These are phyloP conservation scores for Colistium nudipinnis DNA, from an alignment of 2,113 vertebrate genomes.

Conservation along the genomic window DNA sequence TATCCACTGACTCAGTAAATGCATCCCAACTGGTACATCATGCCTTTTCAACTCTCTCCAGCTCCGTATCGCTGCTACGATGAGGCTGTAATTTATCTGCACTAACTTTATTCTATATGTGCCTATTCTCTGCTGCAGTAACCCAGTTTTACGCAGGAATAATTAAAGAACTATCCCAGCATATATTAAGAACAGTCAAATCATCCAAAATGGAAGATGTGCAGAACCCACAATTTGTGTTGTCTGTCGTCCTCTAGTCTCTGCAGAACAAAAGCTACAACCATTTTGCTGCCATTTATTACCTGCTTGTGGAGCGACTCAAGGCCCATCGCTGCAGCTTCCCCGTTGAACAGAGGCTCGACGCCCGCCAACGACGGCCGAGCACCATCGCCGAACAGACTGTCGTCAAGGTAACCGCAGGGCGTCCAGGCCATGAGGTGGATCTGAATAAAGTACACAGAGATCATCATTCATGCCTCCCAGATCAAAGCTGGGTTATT, in stretches of 20 bases:
- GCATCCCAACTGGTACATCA: not conserved
- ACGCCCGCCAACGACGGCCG: slow-evolving; percentile 92
- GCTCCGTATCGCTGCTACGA: not conserved
- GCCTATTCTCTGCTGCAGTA: slow-evolving; percentile 5
- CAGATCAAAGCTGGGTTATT: slow-evolving; percentile 73
- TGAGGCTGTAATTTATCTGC: slow-evolving; percentile 1
- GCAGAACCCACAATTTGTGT: not conserved
- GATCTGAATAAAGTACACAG: slow-evolving; percentile 39
- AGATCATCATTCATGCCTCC: slow-evolving; percentile 37
- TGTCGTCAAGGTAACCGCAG: slow-evolving; percentile 88
- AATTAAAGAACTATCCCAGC: slow-evolving; percentile 26
- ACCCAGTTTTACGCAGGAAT: slow-evolving; percentile 26
- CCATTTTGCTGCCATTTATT: slow-evolving; percentile 99
- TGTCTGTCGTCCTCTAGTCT: slow-evolving; percentile 83
- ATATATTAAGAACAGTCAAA: slow-evolving; percentile 13
- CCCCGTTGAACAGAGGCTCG: slow-evolving; percentile 93
- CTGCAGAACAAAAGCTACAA: slow-evolving; percentile 99
- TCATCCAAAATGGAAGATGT: slow-evolving; percentile 10
- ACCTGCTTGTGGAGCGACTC: slow-evolving; percentile 95
- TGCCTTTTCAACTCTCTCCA: not conserved
- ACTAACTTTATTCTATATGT: slow-evolving; percentile 17
- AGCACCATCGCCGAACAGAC: slow-evolving; percentile 95
- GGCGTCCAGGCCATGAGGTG: not conserved
- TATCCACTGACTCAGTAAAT: not conserved
- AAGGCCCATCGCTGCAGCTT: slow-evolving; percentile 97